These are phyloP conservation scores for Pagrus major DNA, from an alignment of 2,113 vertebrate species.

Conservation along the genomic window DNA sequence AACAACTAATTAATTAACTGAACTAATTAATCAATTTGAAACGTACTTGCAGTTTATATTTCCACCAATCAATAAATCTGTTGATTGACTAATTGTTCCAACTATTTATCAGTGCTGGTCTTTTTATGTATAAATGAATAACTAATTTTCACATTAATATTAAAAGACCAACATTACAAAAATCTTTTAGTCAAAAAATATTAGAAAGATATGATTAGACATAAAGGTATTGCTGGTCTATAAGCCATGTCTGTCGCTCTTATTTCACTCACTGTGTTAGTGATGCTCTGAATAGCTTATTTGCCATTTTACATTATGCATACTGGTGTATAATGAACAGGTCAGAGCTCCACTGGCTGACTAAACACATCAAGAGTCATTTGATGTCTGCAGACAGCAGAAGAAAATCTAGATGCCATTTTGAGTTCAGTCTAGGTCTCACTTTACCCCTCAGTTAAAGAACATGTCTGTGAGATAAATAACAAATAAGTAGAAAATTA, in stretches of 20 bases:
- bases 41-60: neutral
- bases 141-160: neutral
- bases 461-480: neutral
- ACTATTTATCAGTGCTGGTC: neutral
- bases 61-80: neutral
- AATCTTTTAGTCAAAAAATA: neutral
- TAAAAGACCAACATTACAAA: neutral
- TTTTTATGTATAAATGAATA: neutral
- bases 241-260: neutral
- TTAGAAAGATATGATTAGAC: neutral
- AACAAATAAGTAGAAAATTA: neutral
- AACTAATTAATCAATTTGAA: too few species aligned
- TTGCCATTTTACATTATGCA: constrained; percentile 58
- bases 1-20: neutral
- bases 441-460: neutral
- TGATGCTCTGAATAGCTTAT: constrained; percentile 57
- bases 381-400: constrained; percentile 38
- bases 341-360: constrained; percentile 51
- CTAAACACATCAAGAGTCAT: constrained; percentile 50
- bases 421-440: constrained; percentile 33
- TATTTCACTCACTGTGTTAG: constrained; percentile 19
- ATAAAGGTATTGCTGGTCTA: neutral
- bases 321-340: constrained; percentile 58
- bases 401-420: constrained; percentile 26
- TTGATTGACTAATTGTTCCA: neutral